These are phyloP conservation scores for Ephydatia muelleri DNA, from an alignment of 37 sponge, comb jelly and placozoan species.

Conservation along the genomic window DNA sequence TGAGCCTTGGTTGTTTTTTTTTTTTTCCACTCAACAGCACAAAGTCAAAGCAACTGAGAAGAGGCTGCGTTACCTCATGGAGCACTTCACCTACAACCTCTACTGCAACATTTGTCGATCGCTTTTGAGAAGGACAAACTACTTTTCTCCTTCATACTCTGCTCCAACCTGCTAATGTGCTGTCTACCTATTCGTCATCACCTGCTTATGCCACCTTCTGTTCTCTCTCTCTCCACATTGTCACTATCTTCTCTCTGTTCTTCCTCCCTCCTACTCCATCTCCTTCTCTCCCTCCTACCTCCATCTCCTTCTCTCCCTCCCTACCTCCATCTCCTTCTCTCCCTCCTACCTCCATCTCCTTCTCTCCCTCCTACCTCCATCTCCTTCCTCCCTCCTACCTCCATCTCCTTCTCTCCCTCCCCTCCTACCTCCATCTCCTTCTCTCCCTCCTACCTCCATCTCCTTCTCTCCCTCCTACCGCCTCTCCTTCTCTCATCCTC, in stretches of 20 bases:
- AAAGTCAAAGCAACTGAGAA: conserved; percentile 94
- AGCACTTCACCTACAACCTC: conserved; percentile 98
- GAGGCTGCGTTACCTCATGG: conserved; percentile 89
- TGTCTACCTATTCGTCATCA: not conserved
- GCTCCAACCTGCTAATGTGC: conserved; percentile 91
- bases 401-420: not conserved
- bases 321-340: not conserved
- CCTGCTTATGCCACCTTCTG: not conserved
- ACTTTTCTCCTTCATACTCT: conserved; percentile 98
- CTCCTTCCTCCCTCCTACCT: not conserved
- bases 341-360: not conserved
- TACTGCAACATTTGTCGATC: conserved; percentile 99
- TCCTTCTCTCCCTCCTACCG: not conserved
- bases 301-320: not conserved
- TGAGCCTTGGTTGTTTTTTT: not conserved
- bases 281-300: not conserved
- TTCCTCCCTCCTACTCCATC: too few species aligned
- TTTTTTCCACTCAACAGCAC: conserved; percentile 48
- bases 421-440: not conserved
- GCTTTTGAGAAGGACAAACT: conserved; percentile 99
- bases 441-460: not conserved
- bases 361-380: not conserved
- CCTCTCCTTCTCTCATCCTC: conserved; percentile 2
- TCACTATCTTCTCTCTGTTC: not conserved
- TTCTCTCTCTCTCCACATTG: not conserved